phyloP scores from a whole-genome alignment of 2,888 invertebrate genomes.

The Margaritifera margaritifera region DNA sequence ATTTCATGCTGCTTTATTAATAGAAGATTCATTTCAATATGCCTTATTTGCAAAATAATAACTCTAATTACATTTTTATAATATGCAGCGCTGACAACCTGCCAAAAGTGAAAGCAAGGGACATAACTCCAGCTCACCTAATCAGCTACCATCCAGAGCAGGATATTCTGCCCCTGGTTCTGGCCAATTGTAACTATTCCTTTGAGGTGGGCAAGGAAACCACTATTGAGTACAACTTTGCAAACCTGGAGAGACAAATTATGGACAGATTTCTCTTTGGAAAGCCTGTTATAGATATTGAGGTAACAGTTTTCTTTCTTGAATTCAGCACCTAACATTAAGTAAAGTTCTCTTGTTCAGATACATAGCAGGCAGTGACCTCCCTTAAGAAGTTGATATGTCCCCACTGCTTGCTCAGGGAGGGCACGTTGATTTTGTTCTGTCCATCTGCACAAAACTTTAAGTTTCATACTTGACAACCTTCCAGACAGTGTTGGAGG shows the following conservation, averaged over 20 bases:
- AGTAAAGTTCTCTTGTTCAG: background rate
- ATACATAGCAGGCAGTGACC: background rate
- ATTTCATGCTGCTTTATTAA: background rate
- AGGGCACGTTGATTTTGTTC: too few relatives aligned
- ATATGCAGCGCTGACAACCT: background rate
- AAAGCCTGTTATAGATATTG: conserved; percentile 23
- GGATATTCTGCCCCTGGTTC: conserved; percentile 50
- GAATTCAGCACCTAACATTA: background rate
- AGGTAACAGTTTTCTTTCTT: conserved; percentile 1
- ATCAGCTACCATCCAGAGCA: conserved; percentile 36
- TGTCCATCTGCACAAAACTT: too few relatives aligned
- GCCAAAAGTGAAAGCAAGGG: conserved; percentile 17
- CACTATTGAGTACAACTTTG: conserved; percentile 48
- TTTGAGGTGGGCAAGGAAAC: conserved; percentile 51
- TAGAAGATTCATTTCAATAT: background rate
- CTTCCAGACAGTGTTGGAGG: too few relatives aligned
- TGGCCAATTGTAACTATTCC: conserved; percentile 54
- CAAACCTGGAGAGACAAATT: conserved; percentile 44
- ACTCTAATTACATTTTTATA: background rate
- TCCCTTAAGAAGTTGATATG: too few relatives aligned
- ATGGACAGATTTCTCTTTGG: conserved; percentile 45
- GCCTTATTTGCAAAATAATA: background rate
- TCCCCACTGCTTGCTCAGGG: too few relatives aligned
- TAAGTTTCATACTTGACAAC: too few relatives aligned
- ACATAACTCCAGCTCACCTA: conserved; percentile 33